These are phyloP conservation scores for Porphyrio hochstetteri DNA, from an alignment of 2,113 vertebrate species.

Conservation along the genomic window DNA sequence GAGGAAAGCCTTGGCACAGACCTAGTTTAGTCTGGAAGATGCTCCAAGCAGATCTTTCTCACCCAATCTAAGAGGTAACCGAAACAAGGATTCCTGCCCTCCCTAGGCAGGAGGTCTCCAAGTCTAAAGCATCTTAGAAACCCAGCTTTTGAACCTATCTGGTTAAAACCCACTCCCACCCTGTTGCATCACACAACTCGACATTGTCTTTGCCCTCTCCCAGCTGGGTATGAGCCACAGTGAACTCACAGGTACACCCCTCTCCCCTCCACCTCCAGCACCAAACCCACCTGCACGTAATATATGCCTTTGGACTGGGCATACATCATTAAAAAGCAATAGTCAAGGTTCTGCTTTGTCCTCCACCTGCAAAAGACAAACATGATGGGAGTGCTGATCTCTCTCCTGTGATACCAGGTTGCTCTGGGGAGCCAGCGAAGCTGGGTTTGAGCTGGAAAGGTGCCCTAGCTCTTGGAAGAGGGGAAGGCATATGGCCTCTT, in stretches of 20 bases:
- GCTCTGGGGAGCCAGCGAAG: not conserved
- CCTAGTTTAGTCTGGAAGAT: not conserved
- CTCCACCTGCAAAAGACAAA: conserved; percentile 85
- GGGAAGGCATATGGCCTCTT: not conserved
- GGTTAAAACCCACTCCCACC: not conserved
- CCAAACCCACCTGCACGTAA: conserved; percentile 87
- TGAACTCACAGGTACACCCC: not conserved
- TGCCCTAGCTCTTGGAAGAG: not conserved
- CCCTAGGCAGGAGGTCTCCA: not conserved
- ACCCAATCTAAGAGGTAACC: not conserved
- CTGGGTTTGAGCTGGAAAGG: not conserved
- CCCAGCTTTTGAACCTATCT: not conserved
- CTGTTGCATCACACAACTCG: not conserved
- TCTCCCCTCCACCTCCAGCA: not conserved
- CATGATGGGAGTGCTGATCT: fast-evolving
- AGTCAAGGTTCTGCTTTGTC: conserved; percentile 98
- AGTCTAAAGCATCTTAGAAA: not conserved
- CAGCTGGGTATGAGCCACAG: not conserved
- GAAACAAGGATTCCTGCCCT: not conserved
- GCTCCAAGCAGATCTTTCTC: not conserved
- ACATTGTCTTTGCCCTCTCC: not conserved
- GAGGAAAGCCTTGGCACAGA: not conserved
- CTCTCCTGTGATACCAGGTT: not conserved
- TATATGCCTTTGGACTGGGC: conserved; percentile 97
- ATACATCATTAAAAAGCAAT: conserved; percentile 99